Percentiles rank a stretch among this genome's conserved stretches.
Evolutionary conservation across 2,797 vertebrate genomes (phyloP).

Genomic region (Premnoplex brunnescens): DNA sequence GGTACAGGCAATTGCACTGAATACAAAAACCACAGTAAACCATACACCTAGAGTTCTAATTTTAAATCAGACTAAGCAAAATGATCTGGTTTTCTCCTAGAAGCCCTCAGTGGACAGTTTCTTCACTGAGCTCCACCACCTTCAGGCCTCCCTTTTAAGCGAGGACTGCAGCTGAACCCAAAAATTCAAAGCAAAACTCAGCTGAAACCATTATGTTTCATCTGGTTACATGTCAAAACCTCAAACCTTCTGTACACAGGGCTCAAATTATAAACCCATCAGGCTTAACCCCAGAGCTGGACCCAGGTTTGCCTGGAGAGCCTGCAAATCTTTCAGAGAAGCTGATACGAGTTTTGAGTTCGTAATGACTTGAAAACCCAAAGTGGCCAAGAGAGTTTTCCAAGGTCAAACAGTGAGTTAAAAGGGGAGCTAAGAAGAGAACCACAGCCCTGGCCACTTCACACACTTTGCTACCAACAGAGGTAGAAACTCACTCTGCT

Average conservation of each 20-base stretch:
- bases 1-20: neutral
- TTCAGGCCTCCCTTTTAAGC: neutral
- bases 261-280: conserved; percentile 51
- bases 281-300: neutral
- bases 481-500: conserved; percentile 1
- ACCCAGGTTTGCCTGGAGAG: neutral
- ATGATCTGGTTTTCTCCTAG: neutral
- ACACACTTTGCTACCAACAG: neutral
- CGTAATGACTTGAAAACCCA: neutral
- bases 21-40: neutral
- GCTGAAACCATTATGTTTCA: conserved; percentile 45
- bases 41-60: neutral
- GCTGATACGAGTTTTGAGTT: neutral
- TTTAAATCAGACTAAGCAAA: conserved; percentile 15
- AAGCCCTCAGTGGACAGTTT: conserved; percentile 8
- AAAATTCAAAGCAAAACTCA: conserved; percentile 47
- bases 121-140: neutral
- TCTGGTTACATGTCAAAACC: conserved; percentile 57
- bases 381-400: neutral
- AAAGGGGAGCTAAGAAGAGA: neutral
- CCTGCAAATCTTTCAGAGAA: neutral
- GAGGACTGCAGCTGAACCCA: neutral
- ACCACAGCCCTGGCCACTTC: neutral
- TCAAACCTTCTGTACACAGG: conserved; percentile 25
- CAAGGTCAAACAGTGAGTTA: neutral